A percentile compares a stretch with the other conserved stretches of the same genome.
These are phyloP conservation scores for Cotesia congregata DNA, from an alignment of 2,888 invertebrate species.

Conservation along the genomic window DNA sequence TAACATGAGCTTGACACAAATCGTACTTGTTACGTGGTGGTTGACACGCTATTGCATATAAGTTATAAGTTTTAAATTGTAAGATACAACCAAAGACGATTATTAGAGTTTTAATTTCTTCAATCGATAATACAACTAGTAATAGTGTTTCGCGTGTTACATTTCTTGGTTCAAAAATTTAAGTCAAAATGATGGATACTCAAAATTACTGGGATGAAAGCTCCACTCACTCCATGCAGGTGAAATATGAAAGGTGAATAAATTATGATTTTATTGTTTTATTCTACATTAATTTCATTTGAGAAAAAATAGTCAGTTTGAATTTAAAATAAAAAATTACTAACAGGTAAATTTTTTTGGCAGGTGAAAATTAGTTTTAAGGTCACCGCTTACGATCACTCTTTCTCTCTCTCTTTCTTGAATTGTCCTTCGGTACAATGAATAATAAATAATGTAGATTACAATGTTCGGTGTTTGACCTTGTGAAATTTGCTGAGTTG, in stretches of 20 bases:
- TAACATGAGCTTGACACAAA: slow-evolving; percentile 8
- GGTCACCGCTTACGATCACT: slow-evolving; percentile 33
- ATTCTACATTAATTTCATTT: neutral
- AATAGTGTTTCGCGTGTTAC: too few species aligned
- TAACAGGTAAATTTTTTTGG: neutral
- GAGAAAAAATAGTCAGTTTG: too few species aligned
- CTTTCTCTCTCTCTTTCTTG: slow-evolving; percentile 7
- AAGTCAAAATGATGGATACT: slow-evolving; percentile 68
- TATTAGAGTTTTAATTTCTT: neutral
- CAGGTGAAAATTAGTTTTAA: slow-evolving; percentile 29
- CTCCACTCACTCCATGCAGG: slow-evolving; percentile 71
- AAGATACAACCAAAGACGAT: neutral
- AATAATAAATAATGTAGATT: slow-evolving; percentile 28
- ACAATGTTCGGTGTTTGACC: slow-evolving; percentile 8
- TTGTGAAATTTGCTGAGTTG: slow-evolving; percentile 5
- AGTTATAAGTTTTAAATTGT: neutral
- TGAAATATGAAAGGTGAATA: slow-evolving; percentile 73
- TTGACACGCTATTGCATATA: slow-evolving; percentile 15
- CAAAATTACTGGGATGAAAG: slow-evolving; percentile 74
- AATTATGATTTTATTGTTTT: slow-evolving; percentile 6
- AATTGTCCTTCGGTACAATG: slow-evolving; percentile 37
- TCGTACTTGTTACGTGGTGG: slow-evolving; percentile 22
- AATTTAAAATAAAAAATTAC: neutral
- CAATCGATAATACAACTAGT: too few species aligned
- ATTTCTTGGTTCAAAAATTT: neutral